Conservation (phyloP, 2,888 invertebrate species). For the Ochlodes sylvanus region DNA sequence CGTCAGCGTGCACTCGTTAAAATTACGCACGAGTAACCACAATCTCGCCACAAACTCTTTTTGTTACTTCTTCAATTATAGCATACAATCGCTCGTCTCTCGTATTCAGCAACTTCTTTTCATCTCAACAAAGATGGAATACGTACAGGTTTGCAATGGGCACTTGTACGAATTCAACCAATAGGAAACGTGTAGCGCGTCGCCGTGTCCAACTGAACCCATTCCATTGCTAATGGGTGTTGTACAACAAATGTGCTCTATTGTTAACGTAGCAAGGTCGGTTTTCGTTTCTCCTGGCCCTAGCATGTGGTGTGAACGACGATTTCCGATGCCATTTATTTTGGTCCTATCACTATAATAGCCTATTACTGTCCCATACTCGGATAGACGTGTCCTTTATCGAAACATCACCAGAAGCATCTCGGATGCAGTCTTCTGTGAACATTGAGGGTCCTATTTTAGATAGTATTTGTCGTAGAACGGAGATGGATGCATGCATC, state of each 20-base stretch:
- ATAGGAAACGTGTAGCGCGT: conserved; percentile 22
- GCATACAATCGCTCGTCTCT: conserved; percentile 28
- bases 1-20: conserved; percentile 25
- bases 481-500: conserved; percentile 31
- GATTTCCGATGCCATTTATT: conserved; percentile 47
- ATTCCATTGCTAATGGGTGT: conserved; percentile 5
- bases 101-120: conserved; percentile 31
- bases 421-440: conserved; percentile 28
- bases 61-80: conserved; percentile 37
- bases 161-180: conserved; percentile 28
- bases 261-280: not conserved
- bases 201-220: conserved; percentile 38
- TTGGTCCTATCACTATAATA: conserved; percentile 51
- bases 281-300: not conserved
- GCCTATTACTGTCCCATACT: conserved; percentile 49
- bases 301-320: conserved; percentile 38
- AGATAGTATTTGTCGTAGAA: conserved; percentile 25
- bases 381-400: conserved; percentile 48
- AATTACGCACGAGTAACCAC: conserved; percentile 37
- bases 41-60: conserved; percentile 28
- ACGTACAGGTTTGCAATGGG: conserved; percentile 36
- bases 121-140: conserved; percentile 32
- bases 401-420: conserved; percentile 43
- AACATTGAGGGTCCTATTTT: conserved; percentile 31
- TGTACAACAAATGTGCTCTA: not conserved